A percentile compares a stretch with the other conserved stretches of the same genome.
Evolutionary conservation across 2,113 vertebrate species (phyloP).

Genomic region (Pelecanoides urinatrix): DNA sequence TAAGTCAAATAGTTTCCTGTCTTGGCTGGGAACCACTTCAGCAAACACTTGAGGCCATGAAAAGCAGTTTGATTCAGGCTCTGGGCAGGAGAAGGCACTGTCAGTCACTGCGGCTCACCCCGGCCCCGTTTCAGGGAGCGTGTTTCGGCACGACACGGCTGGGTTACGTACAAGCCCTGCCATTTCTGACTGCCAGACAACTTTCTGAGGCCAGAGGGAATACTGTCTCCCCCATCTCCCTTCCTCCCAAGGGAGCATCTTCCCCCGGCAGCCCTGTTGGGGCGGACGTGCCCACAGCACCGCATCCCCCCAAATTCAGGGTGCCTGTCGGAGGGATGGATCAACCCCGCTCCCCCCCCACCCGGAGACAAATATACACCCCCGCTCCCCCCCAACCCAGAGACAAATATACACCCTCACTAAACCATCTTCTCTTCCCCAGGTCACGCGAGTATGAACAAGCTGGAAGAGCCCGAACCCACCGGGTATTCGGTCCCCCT

Average conservation of each 20-base stretch:
- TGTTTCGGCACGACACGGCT: neutral
- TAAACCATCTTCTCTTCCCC: neutral
- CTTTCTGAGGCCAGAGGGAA: neutral
- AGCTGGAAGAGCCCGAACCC: neutral
- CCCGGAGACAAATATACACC: accelerated
- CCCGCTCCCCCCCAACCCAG: too few species aligned
- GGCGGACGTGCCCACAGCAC: accelerated
- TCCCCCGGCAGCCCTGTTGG: accelerated
- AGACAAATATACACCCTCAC: neutral
- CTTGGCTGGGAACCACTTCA: slow-evolving; percentile 27
- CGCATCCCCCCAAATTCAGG: neutral
- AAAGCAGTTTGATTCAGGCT: slow-evolving; percentile 14
- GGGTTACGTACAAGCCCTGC: neutral
- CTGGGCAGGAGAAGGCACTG: slow-evolving; percentile 19
- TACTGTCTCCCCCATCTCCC: neutral
- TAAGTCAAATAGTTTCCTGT: slow-evolving; percentile 60
- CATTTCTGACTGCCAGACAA: slow-evolving; percentile 13
- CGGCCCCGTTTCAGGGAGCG: neutral
- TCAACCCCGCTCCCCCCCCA: neutral
- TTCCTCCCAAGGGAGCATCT: neutral
- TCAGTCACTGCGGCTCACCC: slow-evolving; percentile 42
- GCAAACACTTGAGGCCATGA: slow-evolving; percentile 55
- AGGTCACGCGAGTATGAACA: accelerated
- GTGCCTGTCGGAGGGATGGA: neutral
- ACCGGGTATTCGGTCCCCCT: neutral